phyloP scores from a whole-genome alignment of 2,888 invertebrate genomes.

The Ophioninae sp. region DNA sequence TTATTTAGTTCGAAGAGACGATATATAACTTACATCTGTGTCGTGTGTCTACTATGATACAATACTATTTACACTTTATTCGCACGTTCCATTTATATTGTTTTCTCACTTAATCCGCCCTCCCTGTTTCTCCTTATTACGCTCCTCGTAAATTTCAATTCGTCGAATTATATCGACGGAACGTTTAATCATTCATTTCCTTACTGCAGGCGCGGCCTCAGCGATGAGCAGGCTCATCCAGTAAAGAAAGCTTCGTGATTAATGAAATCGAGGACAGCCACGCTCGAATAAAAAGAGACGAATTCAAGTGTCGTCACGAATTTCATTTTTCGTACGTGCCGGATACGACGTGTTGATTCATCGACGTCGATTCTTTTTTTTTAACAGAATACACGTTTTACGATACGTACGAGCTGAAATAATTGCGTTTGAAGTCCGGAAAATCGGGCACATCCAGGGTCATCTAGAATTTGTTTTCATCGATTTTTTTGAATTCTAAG shows the following conservation, averaged over 20 bases:
- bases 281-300: no score
- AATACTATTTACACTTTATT: constrained; percentile 75
- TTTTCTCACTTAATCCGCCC: background rate
- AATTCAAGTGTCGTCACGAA: no score
- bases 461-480: background rate
- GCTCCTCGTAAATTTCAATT: constrained; percentile 15
- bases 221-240: background rate
- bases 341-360: no score
- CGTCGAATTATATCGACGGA: background rate
- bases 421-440: background rate
- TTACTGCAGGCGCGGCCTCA: background rate
- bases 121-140: background rate
- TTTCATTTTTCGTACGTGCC: background rate
- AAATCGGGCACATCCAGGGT: background rate
- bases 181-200: background rate
- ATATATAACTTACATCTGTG: constrained; percentile 75
- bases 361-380: background rate
- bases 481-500: background rate
- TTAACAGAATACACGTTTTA: background rate
- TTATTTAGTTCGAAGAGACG: constrained; percentile 77
- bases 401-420: background rate
- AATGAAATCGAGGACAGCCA: no score
- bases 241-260: constrained; percentile 1
- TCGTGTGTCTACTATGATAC: constrained; percentile 72
- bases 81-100: constrained; percentile 40